phyloP scores from a whole-genome alignment of 2,888 invertebrate genomes.

The Troilus luridus region DNA sequence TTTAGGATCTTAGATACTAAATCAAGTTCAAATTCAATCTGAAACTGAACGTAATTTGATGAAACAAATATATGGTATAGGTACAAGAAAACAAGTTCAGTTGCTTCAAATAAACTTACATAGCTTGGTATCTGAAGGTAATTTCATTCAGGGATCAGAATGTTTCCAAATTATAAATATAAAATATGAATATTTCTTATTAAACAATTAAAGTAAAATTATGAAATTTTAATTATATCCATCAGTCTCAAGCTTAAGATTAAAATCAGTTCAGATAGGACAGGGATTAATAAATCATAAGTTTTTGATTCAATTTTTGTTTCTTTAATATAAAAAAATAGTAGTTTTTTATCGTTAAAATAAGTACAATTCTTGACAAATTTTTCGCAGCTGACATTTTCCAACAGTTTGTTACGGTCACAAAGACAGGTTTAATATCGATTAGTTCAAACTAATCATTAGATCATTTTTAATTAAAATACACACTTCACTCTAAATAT shows the following conservation, averaged over 20 bases:
- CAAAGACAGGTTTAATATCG: slow-evolving; percentile 1
- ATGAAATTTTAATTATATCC: not conserved
- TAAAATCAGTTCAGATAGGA: not conserved
- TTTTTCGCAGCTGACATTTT: slow-evolving; percentile 17
- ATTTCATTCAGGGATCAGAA: too few relatives aligned
- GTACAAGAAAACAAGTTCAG: not conserved
- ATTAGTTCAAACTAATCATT: not conserved
- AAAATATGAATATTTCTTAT: not conserved
- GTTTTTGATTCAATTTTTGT: not conserved
- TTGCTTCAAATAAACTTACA: too few relatives aligned
- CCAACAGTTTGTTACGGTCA: not conserved
- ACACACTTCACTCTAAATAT: not conserved
- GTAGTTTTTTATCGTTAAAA: not conserved
- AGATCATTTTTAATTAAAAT: not conserved
- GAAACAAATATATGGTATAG: too few relatives aligned
- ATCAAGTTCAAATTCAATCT: too few relatives aligned
- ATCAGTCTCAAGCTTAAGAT: not conserved
- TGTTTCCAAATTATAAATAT: too few relatives aligned
- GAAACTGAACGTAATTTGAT: too few relatives aligned
- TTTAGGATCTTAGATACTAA: too few relatives aligned
- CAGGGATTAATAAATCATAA: not conserved
- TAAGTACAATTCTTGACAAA: not conserved
- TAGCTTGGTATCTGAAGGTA: too few relatives aligned
- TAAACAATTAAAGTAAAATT: not conserved
- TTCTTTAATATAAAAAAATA: slow-evolving; percentile 33